Base-by-base conservation (phyloP, 2,888 invertebrate species). In the Melieria crassipennis region DNA sequence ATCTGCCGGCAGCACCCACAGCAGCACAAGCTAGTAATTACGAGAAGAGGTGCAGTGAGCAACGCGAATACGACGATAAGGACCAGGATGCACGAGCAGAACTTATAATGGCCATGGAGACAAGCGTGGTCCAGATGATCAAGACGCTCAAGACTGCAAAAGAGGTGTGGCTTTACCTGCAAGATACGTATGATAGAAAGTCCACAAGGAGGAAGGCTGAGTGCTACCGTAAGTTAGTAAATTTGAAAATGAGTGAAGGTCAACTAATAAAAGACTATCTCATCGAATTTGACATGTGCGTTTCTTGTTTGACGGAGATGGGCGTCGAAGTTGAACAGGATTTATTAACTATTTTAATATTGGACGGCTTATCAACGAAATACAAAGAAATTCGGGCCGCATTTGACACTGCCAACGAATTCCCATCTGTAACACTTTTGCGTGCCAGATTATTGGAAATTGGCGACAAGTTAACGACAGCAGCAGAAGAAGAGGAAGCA, bases 391-490 rank as follows among this genome's bases (percentile, higher is more conserved):
- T 75, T 45, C 65, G 64, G 4, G 71, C 73, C 5, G 70, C 70
- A 47, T 74, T 74, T 65, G 70, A 72, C 55, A 70, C 70, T 45
- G 64, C 66, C 7, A 69, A 50, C 45, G 71, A 75, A 5, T 72
- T 71, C 55, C 61, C 61, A n/a, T 50, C 60, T 7, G 4, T 69
- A 42, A 68, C 58, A 16, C 50, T 70, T 16, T 16, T 16, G 16
- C 16, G 16, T 16, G 16, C 16, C 16, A 16, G 16, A 16, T 16
- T 16, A 16, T 16, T 16, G 16, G 16, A 16, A 16, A 16, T 16
- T 16, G 16, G 16, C 16, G 16, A 16, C 16, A 16, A 16, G 16
- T 16, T 16, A 16, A 16, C 16, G 16, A 16, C 16, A 16, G 16
- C 16, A 16, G 16, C 16, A 16, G 16, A 16, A 16, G 16, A 16